Evolutionary conservation across 2,888 invertebrate genomes (phyloP), one percentile per base, ranked within the genome.

Genomic region (Eustalomyia histrio): DNA sequence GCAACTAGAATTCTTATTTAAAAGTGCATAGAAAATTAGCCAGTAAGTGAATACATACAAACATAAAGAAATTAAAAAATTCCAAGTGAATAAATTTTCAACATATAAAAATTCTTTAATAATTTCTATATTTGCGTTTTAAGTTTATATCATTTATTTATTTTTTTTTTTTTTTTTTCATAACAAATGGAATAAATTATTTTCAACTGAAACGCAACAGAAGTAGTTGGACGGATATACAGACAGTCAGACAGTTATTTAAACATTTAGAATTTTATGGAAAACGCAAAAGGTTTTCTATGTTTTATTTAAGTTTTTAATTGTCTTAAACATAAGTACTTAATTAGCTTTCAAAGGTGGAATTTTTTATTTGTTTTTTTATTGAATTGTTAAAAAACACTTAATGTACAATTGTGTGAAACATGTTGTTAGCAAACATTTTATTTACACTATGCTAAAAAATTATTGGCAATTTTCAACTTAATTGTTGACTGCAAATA

Each of bases 111-210:
- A 84, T 83, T 79, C 80, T 71, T 79, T 43, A 69, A 80, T 83
- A 83, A 84, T 84, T 83, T 84, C 83, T 83, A 83, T 71, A 84
- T 84, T 83, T 82, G 71, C 61, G 78, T 71, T 69, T 71, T 21
- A 72, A 58, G 17, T 68, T 57, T 43, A 58, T 63, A 61, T 67
- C 53, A 52, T 39, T 74, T 65, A 43, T 75, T 16, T n/a, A n/a
- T n/a, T n/a, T n/a, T n/a, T n/a, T n/a, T n/a, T n/a, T n/a, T n/a
- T n/a, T n/a, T n/a, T n/a, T n/a, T 29, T 68, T 60, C 18, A 61
- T 73, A 55, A 55, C 39, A 29, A 29, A 29, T 39, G 43, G n/a
- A 73, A 67, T 68, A 61, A 61, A 57, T 52, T 57, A 12, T 21
- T 24, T 69, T 29, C 52, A 76, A 53, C 8, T 69, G 63, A 57